Conservation (phyloP, 37 sponge, comb jelly and placozoan species). For the Mnemiopsis leidyi region DNA sequence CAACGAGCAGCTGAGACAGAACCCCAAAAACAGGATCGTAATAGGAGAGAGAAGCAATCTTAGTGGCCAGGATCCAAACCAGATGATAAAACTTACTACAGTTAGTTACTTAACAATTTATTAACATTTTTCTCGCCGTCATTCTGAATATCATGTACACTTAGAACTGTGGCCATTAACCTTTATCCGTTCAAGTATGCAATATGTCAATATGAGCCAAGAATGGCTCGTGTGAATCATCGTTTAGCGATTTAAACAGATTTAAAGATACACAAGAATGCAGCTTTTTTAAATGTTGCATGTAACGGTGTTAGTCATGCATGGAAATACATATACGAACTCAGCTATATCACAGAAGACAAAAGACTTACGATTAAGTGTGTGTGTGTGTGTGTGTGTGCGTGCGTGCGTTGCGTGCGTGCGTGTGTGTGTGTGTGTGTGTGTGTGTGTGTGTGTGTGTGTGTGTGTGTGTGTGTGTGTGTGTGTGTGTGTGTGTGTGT, state of each 20-base stretch:
- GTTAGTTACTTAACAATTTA: background rate
- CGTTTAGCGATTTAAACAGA: too few relatives aligned
- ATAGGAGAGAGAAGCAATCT: conserved; percentile 56
- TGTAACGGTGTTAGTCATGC: background rate
- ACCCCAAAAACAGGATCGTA: conserved; percentile 59
- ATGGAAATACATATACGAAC: background rate
- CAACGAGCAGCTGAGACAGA: conserved; percentile 54
- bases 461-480: too few relatives aligned
- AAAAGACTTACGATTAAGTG: too few relatives aligned
- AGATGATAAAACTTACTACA: conserved; percentile 51
- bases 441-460: too few relatives aligned
- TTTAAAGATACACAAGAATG: background rate
- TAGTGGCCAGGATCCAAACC: conserved; percentile 37
- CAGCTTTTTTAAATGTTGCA: background rate
- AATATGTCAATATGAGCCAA: too few relatives aligned
- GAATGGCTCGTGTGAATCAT: too few relatives aligned
- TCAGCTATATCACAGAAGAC: too few relatives aligned
- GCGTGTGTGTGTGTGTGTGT: too few relatives aligned
- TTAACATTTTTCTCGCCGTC: background rate
- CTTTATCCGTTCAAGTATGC: too few relatives aligned
- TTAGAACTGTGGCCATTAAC: background rate
- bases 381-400: too few relatives aligned
- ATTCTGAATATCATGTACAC: background rate
- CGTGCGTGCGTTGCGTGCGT: too few relatives aligned
- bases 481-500: too few relatives aligned